These are phyloP conservation scores for Hylyphantes graminicola DNA, from an alignment of 1,140 invertebrate genomes.

Conservation along the genomic window DNA sequence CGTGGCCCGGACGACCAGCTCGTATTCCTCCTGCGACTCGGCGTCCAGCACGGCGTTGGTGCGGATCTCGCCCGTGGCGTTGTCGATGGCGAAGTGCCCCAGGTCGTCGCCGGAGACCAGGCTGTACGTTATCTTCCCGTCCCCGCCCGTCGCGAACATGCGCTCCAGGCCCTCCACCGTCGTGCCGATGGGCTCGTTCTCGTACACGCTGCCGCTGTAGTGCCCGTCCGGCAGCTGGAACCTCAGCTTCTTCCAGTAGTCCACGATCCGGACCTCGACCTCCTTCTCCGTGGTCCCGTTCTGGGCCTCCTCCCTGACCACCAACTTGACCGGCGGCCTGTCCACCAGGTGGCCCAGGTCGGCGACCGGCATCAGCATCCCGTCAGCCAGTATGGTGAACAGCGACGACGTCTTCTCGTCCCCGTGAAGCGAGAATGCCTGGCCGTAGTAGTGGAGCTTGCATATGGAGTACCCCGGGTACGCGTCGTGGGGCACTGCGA, in stretches of 20 bases:
- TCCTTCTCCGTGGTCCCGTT: slow-evolving; percentile 83
- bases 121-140: slow-evolving; percentile 77
- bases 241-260: slow-evolving; percentile 80
- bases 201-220: slow-evolving; percentile 76
- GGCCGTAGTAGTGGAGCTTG: slow-evolving; percentile 74
- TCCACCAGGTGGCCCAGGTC: slow-evolving; percentile 83
- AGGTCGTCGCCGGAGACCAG: slow-evolving; percentile 75
- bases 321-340: slow-evolving; percentile 80
- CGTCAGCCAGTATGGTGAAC: slow-evolving; percentile 87
- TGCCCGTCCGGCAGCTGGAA: slow-evolving; percentile 75
- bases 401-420: slow-evolving; percentile 41
- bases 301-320: slow-evolving; percentile 82
- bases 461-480: slow-evolving; percentile 86
- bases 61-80: slow-evolving; percentile 73
- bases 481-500: slow-evolving; percentile 77
- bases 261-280: slow-evolving; percentile 83
- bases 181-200: slow-evolving; percentile 79
- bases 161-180: slow-evolving; percentile 74
- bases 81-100: slow-evolving; percentile 65
- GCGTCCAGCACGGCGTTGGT: slow-evolving; percentile 79
- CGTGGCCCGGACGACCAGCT: slow-evolving; percentile 79
- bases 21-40: slow-evolving; percentile 77
- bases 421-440: slow-evolving; percentile 62
- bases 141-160: slow-evolving; percentile 70
- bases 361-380: slow-evolving; percentile 88